Percentiles rank a stretch among this genome's conserved stretches.
Evolutionary conservation across 2,888 invertebrate species (phyloP).

Genomic region (Germaria angustata): DNA sequence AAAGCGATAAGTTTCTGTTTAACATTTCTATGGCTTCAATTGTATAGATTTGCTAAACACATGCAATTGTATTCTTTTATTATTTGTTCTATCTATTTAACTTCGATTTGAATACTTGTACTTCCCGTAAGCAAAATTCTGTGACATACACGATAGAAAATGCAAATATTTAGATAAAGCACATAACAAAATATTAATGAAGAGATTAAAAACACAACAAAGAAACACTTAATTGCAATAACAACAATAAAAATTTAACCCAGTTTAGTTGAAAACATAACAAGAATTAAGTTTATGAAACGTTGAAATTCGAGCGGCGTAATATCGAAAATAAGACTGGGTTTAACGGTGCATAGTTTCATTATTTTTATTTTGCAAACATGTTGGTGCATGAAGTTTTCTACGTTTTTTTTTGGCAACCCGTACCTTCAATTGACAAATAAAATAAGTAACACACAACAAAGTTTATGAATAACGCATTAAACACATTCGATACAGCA

Average conservation of each 20-base stretch:
- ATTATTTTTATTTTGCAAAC: too few relatives aligned
- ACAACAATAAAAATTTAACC: conserved; percentile 20
- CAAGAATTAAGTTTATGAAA: too few relatives aligned
- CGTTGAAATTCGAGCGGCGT: too few relatives aligned
- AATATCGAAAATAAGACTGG: too few relatives aligned
- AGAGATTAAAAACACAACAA: not conserved
- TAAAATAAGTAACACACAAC: too few relatives aligned
- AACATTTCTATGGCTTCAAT: conserved; percentile 57
- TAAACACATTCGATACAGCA: too few relatives aligned
- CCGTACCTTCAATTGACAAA: too few relatives aligned
- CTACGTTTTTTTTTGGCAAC: too few relatives aligned
- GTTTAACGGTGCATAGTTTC: too few relatives aligned
- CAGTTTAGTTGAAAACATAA: not conserved
- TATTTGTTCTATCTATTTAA: conserved; percentile 19
- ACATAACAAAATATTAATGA: conserved; percentile 11
- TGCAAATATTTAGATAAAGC: not conserved
- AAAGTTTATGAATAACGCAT: too few relatives aligned
- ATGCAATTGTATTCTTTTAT: not conserved
- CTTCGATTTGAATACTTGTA: conserved; percentile 10
- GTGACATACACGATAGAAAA: conserved; percentile 19
- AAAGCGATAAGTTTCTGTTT: conserved; percentile 36
- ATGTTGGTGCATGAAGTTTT: too few relatives aligned
- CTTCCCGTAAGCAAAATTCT: conserved; percentile 9
- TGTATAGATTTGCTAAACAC: conserved; percentile 45
- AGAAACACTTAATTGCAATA: not conserved